Percentiles rank a stretch among this genome's conserved stretches.
These are phyloP conservation scores for Melanogrammus aeglefinus DNA, from an alignment of 2,797 vertebrate genomes.

Conservation along the genomic window DNA sequence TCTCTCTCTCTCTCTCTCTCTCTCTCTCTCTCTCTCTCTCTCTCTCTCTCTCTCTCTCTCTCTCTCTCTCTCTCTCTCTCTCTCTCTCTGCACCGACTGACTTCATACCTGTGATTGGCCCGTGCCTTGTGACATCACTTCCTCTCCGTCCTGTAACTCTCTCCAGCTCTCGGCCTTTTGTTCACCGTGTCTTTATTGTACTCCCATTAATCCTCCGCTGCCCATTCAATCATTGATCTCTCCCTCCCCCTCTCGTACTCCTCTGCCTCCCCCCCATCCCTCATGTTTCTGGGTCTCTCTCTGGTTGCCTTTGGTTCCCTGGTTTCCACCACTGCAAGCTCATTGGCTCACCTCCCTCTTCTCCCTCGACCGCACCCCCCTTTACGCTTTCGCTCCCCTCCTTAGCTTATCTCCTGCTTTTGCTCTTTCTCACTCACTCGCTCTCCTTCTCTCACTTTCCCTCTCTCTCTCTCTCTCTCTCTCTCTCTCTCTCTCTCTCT, in stretches of 20 bases:
- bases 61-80: too few species aligned
- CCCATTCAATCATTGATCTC: not conserved
- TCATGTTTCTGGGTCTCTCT: not conserved
- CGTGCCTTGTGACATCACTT: constrained; percentile 22
- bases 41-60: too few species aligned
- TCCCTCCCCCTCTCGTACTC: not conserved
- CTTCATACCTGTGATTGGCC: constrained; percentile 35
- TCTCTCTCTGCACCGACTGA: too few species aligned
- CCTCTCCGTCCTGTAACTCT: constrained; percentile 1
- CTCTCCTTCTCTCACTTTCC: not conserved
- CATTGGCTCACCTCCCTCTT: not conserved
- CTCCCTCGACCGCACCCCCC: not conserved
- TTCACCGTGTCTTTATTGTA: not conserved
- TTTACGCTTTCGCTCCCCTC: not conserved
- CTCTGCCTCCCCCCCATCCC: constrained; percentile 7
- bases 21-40: too few species aligned
- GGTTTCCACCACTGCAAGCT: not conserved
- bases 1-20: not conserved
- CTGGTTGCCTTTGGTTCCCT: not conserved
- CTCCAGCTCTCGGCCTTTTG: constrained; percentile 7
- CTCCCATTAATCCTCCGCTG: not conserved
- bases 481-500: not conserved
- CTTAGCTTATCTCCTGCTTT: constrained; percentile 5
- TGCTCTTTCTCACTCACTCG: constrained; percentile 22
- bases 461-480: constrained; percentile 20